A percentile compares a stretch with the other conserved stretches of the same genome.
Evolutionary conservation across 2,888 invertebrate species (phyloP).

Genomic region (Ichneumoninae sp.): DNA sequence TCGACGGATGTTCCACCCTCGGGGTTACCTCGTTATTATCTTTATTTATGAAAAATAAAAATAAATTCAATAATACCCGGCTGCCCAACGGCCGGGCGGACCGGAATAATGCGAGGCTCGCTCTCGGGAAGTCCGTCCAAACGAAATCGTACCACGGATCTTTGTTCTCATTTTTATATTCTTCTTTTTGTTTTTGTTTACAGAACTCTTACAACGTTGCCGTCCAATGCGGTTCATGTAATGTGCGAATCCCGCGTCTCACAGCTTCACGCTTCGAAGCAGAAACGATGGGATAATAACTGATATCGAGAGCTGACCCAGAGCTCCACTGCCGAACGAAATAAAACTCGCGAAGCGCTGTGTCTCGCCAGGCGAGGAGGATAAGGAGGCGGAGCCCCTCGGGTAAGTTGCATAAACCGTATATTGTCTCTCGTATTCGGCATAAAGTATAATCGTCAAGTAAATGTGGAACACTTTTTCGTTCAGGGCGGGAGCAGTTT

Average conservation of each 20-base stretch:
- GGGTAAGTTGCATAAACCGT: conserved; percentile 31
- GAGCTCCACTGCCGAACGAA: conserved; percentile 37
- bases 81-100: not conserved
- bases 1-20: conserved; percentile 21
- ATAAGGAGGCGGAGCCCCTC: conserved; percentile 16
- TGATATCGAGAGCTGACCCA: conserved; percentile 61
- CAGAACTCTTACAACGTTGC: conserved; percentile 4
- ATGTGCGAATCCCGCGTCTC: conserved; percentile 31
- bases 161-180: conserved; percentile 45
- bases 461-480: conserved; percentile 67
- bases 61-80: conserved; percentile 6
- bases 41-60: conserved; percentile 12
- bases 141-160: conserved; percentile 48
- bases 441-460: conserved; percentile 53
- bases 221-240: conserved; percentile 6
- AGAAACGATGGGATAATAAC: conserved; percentile 66
- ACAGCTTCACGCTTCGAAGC: conserved; percentile 54
- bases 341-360: conserved; percentile 41
- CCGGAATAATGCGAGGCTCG: not conserved
- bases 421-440: conserved; percentile 47
- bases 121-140: conserved; percentile 26
- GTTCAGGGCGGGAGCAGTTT: conserved; percentile 16
- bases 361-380: conserved; percentile 9
- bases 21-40: not conserved
- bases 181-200: not conserved